Conservation (phyloP, 2,113 vertebrate species). For the Perca flavescens region DNA sequence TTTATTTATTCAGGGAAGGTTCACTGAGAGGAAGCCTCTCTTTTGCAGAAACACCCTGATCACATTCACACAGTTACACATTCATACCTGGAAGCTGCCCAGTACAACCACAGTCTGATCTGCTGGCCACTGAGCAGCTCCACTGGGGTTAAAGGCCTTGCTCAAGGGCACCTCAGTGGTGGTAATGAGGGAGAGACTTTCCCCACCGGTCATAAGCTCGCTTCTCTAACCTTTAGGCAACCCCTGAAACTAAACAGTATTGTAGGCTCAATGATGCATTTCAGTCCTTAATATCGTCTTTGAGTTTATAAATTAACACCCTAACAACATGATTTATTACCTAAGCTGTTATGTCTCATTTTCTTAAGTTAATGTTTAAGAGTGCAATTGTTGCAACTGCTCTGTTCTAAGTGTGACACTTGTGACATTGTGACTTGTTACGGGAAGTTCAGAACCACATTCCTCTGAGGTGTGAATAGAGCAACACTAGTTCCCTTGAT, state of each 20-base stretch:
- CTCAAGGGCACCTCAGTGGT: too few species aligned
- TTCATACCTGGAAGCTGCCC: too few species aligned
- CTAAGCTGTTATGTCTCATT: neutral
- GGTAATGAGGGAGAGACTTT: too few species aligned
- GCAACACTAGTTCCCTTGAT: neutral
- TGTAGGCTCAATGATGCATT: neutral
- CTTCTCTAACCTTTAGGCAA: too few species aligned
- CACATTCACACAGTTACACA: too few species aligned
- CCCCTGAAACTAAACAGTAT: neutral
- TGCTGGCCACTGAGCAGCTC: too few species aligned
- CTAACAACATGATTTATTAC: neutral
- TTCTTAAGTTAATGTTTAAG: neutral
- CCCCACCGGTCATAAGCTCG: too few species aligned
- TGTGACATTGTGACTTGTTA: neutral
- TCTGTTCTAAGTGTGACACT: neutral
- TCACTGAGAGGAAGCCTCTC: too few species aligned
- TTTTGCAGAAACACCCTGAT: too few species aligned
- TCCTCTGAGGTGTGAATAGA: neutral
- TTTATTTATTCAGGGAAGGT: too few species aligned
- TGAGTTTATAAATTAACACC: neutral
- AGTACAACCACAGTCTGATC: too few species aligned
- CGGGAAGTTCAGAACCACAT: neutral
- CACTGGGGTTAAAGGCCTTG: too few species aligned
- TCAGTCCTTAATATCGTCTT: neutral
- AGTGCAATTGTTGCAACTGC: neutral